Percentiles rank a stretch among this genome's conserved stretches.
Conservation (phyloP, 2,113 vertebrate species). For the Chloroceryle aenea region DNA sequence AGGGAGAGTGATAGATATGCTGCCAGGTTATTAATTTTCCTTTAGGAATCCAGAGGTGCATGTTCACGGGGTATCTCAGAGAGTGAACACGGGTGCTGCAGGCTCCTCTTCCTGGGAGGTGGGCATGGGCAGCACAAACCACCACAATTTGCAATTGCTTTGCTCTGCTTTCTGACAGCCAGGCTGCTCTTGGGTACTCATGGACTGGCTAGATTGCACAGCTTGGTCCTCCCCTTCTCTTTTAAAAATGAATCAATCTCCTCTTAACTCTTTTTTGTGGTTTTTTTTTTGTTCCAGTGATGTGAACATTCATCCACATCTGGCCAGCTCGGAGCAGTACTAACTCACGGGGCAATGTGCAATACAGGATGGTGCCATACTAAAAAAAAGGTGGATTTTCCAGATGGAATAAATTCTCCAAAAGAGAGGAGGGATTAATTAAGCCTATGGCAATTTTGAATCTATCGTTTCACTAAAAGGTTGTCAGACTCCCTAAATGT, state of each 20-base stretch:
- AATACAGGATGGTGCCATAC: background rate
- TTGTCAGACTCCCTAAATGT: background rate
- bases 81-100: fast-evolving
- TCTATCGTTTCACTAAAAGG: background rate
- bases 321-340: background rate
- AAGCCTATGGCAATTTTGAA: background rate
- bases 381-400: background rate
- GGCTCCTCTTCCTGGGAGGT: background rate
- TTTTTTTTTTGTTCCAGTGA: background rate
- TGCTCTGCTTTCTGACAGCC: background rate
- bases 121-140: fast-evolving
- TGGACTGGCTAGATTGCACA: background rate
- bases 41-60: background rate
- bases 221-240: background rate
- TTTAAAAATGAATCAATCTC: background rate
- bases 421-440: background rate
- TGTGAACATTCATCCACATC: background rate
- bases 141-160: background rate
- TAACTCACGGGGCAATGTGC: background rate
- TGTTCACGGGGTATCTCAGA: background rate
- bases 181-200: background rate
- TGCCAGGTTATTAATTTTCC: background rate
- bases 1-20: fast-evolving
- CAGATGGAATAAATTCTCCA: background rate
- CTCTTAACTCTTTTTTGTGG: background rate